phyloP scores from a whole-genome alignment of 2,888 invertebrate species.

The Antitype chi region DNA sequence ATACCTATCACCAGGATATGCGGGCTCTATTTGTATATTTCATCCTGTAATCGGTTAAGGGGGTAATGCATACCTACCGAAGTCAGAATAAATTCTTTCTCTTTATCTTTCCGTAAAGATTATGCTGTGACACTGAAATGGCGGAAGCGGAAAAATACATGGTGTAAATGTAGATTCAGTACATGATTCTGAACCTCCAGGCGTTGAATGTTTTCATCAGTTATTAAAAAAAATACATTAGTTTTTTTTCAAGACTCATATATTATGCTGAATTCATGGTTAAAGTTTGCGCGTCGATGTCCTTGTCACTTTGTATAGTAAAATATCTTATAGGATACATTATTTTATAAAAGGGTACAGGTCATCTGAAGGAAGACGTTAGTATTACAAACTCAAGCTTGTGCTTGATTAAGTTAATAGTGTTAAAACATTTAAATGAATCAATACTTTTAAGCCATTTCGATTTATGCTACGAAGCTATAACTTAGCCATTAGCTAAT shows the following conservation, averaged over 20 bases:
- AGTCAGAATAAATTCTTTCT: slow-evolving; percentile 44
- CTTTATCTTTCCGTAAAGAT: slow-evolving; percentile 38
- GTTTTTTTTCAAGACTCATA: too few species aligned
- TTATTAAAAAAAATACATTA: too few species aligned
- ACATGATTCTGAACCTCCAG: too few species aligned
- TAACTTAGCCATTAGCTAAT: slow-evolving; percentile 15
- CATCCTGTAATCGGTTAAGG: slow-evolving; percentile 44
- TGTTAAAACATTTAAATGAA: background rate
- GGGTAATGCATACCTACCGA: slow-evolving; percentile 28
- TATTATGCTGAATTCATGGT: too few species aligned
- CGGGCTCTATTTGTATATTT: slow-evolving; percentile 51
- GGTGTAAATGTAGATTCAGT: too few species aligned
- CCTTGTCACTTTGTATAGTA: too few species aligned
- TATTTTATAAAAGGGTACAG: background rate
- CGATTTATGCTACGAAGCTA: slow-evolving; percentile 1
- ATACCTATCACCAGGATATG: slow-evolving; percentile 44
- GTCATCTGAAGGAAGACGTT: background rate
- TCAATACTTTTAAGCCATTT: slow-evolving; percentile 13
- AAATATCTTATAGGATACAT: background rate
- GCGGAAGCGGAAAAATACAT: background rate
- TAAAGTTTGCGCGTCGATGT: too few species aligned
- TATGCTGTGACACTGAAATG: background rate
- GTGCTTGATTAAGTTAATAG: background rate
- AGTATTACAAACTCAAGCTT: background rate
- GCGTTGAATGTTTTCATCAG: too few species aligned